Base-by-base conservation (phyloP, 2,888 invertebrate species). In the Drosophila differens region DNA sequence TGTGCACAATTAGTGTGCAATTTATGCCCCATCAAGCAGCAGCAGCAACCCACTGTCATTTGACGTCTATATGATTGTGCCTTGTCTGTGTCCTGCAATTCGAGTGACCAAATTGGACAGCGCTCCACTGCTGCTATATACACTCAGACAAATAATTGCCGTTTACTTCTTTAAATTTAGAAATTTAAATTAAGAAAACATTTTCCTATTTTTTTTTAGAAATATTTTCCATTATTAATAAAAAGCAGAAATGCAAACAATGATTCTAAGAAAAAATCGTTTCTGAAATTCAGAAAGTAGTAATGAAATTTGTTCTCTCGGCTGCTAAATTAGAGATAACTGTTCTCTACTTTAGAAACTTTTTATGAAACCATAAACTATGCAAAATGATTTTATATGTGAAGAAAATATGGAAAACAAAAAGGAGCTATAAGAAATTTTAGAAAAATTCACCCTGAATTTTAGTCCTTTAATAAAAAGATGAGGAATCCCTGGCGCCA, bases 1-100 rank as follows among this genome's bases (percentile, higher is more conserved):
- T 84, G 89, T 77, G 81, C 81, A 72, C 85, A 89, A 89, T 89
- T 89, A 89, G 91, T 89, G 89, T 82, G 90, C 90, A 89, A 90
- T 90, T 90, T 90, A 87, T 90, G 89, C 85, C 75, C 68, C 63
- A 76, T 54, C 78, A 62, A 74, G 77, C 70, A 74, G 80, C 71
- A 62, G 35, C 44, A 55, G 28, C 49, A 49, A 28, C 19, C 47
- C 47, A 47, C 22, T 47, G 47, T 25, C 25, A 47, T 47, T 25
- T 47, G 47, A 58, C 62, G 74, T 69, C 70, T 58, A 64, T 60
- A 58, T 71, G 72, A 84, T 82, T 81, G 79, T 71, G 61, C 86
- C 74, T 85, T 82, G 90, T 82, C 89, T 86, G 76, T 86, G 77
- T 64, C 71, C 66, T 79, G 84, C 86, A 84, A 74, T 90, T 83